Conservation (phyloP, 1,140 invertebrate species). For the Stegodyphus dumicola region DNA sequence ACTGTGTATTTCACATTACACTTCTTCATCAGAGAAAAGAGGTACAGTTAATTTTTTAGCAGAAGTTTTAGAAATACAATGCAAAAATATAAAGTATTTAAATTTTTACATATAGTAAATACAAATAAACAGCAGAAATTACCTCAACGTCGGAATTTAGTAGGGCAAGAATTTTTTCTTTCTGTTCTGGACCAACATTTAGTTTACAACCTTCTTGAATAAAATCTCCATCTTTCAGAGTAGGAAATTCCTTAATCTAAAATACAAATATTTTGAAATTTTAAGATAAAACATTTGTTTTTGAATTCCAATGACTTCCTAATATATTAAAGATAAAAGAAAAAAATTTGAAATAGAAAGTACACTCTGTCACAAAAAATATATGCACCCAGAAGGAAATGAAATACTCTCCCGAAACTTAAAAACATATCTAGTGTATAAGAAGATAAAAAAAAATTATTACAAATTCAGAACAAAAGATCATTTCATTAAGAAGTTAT, state of each 20-base stretch:
- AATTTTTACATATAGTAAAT: background rate
- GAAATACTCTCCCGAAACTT: too few species aligned
- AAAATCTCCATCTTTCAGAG: slow-evolving; percentile 99
- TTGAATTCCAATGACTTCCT: too few species aligned
- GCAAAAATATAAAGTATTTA: background rate
- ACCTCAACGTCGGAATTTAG: slow-evolving; percentile 80
- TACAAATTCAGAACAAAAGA: too few species aligned
- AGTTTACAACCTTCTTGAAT: slow-evolving; percentile 95
- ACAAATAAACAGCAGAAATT: background rate
- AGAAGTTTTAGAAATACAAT: background rate
- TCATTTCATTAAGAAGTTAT: too few species aligned
- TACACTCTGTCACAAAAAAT: too few species aligned
- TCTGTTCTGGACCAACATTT: slow-evolving; percentile 93
- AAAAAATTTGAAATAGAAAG: too few species aligned
- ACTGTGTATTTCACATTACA: too few species aligned
- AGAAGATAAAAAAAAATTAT: too few species aligned
- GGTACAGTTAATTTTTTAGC: background rate
- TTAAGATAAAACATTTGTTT: too few species aligned
- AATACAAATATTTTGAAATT: background rate
- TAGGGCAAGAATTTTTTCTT: slow-evolving; percentile 90
- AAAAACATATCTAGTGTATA: too few species aligned
- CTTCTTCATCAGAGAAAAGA: background rate
- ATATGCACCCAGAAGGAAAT: too few species aligned
- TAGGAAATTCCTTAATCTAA: slow-evolving; percentile 90
- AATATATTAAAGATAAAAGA: too few species aligned